Conservation (phyloP, 2,797 vertebrate genomes). For the Smutsia gigantea region DNA sequence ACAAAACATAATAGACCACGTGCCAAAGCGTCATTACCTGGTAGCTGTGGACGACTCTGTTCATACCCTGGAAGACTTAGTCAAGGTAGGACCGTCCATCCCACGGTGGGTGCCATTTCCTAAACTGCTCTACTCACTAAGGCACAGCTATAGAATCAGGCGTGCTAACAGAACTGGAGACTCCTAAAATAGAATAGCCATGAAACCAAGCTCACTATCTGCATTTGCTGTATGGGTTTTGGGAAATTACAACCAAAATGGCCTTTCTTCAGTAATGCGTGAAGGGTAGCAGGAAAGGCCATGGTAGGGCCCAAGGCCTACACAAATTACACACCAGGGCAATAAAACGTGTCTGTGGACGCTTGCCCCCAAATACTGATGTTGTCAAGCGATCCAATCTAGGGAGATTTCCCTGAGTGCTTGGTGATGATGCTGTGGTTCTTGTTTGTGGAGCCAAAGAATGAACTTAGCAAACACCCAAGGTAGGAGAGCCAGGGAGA, state of each 20-base stretch:
- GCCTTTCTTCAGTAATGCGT: not conserved
- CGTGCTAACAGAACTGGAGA: not conserved
- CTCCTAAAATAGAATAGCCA: not conserved
- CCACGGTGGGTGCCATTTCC: accelerated
- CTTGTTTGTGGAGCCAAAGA: no score
- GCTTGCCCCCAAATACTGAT: not conserved
- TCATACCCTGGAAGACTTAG: slow-evolving; percentile 89
- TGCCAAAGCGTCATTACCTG: slow-evolving; percentile 89
- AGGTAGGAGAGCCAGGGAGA: no score
- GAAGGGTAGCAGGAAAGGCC: not conserved
- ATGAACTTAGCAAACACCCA: no score
- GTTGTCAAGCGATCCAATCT: no score
- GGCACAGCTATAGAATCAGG: not conserved
- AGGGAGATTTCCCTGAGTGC: no score
- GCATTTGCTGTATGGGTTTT: not conserved
- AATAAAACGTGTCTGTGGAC: no score
- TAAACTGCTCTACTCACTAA: not conserved
- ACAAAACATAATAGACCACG: slow-evolving; percentile 91
- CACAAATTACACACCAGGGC: accelerated
- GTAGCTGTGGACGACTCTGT: slow-evolving; percentile 92
- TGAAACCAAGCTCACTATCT: not conserved
- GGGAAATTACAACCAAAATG: not conserved
- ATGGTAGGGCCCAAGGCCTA: not conserved
- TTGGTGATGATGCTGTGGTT: no score
- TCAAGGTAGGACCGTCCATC: slow-evolving; percentile 87